A percentile compares a stretch with the other conserved stretches of the same genome.
phyloP scores from a whole-genome alignment of 2,888 invertebrate species.

The Erynnis tages region DNA sequence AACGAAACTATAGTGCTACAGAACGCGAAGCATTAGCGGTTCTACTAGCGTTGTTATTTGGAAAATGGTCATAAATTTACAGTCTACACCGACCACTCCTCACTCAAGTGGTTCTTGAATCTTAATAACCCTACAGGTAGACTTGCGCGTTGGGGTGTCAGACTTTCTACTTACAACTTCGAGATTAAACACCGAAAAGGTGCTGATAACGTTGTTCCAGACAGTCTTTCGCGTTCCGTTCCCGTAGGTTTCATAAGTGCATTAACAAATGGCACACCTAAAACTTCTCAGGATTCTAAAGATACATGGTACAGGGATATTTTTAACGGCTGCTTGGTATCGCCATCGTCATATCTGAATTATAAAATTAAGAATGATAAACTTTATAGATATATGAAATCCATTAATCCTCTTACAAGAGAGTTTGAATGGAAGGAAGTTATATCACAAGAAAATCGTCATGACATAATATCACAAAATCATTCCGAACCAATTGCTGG shows the following conservation, averaged over 20 bases:
- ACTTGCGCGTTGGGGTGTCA: conserved; percentile 37
- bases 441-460: conserved; percentile 28
- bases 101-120: conserved; percentile 31
- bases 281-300: neutral
- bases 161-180: conserved; percentile 36
- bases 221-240: conserved; percentile 31
- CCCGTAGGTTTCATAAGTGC: no score
- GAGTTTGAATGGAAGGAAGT: conserved; percentile 34
- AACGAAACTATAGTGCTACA: conserved; percentile 30
- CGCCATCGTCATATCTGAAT: conserved; percentile 23
- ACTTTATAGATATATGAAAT: conserved; percentile 25
- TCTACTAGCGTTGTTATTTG: conserved; percentile 26
- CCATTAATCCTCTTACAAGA: conserved; percentile 31
- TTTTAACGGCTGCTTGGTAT: conserved; percentile 26
- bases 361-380: conserved; percentile 18
- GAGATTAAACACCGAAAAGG: conserved; percentile 36
- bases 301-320: conserved; percentile 34
- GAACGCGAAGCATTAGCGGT: conserved; percentile 31
- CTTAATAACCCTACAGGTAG: conserved; percentile 35
- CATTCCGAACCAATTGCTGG: neutral
- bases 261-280: neutral
- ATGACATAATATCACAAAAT: conserved; percentile 25
- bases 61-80: conserved; percentile 27
- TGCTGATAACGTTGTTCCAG: conserved; percentile 37
- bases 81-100: conserved; percentile 31